Conservation (phyloP, 2,113 vertebrate species). For the Casuarius casuarius region DNA sequence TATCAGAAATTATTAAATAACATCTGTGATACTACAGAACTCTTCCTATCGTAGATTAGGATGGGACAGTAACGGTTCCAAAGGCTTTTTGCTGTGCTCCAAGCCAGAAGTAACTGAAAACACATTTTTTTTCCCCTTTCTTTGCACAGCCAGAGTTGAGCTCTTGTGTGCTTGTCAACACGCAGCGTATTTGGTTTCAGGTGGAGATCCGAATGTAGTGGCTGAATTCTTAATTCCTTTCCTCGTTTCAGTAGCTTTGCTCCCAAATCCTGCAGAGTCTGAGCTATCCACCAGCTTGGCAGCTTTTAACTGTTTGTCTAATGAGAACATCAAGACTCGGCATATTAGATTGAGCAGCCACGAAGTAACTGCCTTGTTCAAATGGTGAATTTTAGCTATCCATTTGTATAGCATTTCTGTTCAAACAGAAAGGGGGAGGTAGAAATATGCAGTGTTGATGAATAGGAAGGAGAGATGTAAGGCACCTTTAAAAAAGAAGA, state of each 20-base stretch:
- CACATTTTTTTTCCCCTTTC: neutral
- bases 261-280: slow-evolving; percentile 8
- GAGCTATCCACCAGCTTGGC: neutral
- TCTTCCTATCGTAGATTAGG: neutral
- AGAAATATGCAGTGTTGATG: slow-evolving; percentile 2
- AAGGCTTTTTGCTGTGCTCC: neutral
- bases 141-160: neutral
- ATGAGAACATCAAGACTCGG: neutral
- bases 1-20: neutral
- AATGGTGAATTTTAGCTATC: slow-evolving; percentile 8
- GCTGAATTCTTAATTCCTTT: slow-evolving; percentile 15
- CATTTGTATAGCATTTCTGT: neutral
- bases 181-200: slow-evolving; percentile 38
- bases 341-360: neutral
- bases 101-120: neutral
- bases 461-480: neutral
- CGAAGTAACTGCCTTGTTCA: neutral
- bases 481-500: neutral
- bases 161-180: slow-evolving; percentile 8
- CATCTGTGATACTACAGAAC: neutral
- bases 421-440: slow-evolving; percentile 1
- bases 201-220: neutral
- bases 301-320: slow-evolving; percentile 50
- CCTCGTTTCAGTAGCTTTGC: neutral
- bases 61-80: neutral